A percentile compares a stretch with the other conserved stretches of the same genome.
phyloP scores from a whole-genome alignment of 2,888 invertebrate species.

The Aproaerema taeniolella region DNA sequence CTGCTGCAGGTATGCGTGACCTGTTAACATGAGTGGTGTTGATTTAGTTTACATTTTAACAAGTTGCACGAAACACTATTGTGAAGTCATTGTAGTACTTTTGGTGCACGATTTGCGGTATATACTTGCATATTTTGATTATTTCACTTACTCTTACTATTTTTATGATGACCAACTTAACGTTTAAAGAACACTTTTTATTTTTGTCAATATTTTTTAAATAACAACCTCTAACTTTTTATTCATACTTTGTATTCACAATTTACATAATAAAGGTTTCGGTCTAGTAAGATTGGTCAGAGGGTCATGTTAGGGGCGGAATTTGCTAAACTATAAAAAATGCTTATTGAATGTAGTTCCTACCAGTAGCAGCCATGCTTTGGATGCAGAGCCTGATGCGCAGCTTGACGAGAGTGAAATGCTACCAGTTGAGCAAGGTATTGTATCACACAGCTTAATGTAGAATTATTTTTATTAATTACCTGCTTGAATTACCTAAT shows the following conservation, averaged over 20 bases:
- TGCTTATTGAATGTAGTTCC: conserved; percentile 31
- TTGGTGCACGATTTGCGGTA: background rate
- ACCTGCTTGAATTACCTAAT: no score
- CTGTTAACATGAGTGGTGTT: background rate
- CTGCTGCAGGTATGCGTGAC: conserved; percentile 23
- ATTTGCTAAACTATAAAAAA: no score
- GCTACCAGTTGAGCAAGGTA: conserved; percentile 48
- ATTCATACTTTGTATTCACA: no score
- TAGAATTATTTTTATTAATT: no score
- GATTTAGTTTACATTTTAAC: background rate
- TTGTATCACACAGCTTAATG: no score
- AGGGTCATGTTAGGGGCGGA: no score
- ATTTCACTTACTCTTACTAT: background rate
- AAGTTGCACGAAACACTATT: background rate
- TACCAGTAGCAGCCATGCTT: conserved; percentile 62
- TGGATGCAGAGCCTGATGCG: conserved; percentile 47
- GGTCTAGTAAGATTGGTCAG: no score
- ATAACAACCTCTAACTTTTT: no score
- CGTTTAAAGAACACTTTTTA: no score
- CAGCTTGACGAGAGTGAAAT: conserved; percentile 43
- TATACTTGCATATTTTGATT: background rate
- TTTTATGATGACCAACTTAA: background rate
- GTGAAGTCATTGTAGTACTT: background rate
- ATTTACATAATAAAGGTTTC: no score
- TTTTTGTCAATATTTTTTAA: no score